A percentile compares a stretch with the other conserved stretches of the same genome.
Evolutionary conservation across 2,113 vertebrate species (phyloP).

Genomic region (Coptodon rendalli): DNA sequence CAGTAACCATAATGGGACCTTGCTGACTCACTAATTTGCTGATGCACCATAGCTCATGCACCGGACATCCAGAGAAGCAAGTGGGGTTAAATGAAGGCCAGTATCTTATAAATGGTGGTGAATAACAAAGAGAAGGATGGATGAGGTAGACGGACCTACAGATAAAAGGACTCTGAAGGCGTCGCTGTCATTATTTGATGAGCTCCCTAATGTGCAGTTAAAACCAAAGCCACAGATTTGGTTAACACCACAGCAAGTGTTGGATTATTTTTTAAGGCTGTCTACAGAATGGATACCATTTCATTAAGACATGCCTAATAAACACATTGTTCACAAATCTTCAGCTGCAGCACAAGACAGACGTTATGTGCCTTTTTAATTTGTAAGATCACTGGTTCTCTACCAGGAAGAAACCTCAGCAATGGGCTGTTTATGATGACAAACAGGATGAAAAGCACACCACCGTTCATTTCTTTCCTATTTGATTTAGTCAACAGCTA

Average conservation of each 20-base stretch:
- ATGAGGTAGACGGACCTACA: not conserved
- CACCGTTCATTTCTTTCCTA: not conserved
- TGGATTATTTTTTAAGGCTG: not conserved
- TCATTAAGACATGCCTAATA: not conserved
- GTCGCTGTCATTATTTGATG: not conserved
- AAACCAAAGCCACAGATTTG: not conserved
- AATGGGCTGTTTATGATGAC: not conserved
- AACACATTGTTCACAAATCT: not conserved
- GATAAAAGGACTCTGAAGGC: not conserved
- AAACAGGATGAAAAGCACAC: not conserved
- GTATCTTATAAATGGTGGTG: not conserved
- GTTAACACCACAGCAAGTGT: not conserved
- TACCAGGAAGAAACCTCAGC: not conserved
- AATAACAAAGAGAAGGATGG: not conserved
- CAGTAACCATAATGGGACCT: slow-evolving; percentile 13
- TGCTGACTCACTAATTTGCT: slow-evolving; percentile 39
- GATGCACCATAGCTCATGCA: not conserved
- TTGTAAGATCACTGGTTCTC: not conserved
- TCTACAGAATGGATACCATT: not conserved
- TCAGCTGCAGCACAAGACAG: not conserved
- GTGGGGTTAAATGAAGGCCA: not conserved
- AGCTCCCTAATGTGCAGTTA: not conserved
- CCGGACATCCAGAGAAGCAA: not conserved
- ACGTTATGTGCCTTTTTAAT: not conserved
- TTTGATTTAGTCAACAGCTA: slow-evolving; percentile 11